phyloP scores from a whole-genome alignment of 2,113 vertebrate species.

The Cavia porcellus region DNA sequence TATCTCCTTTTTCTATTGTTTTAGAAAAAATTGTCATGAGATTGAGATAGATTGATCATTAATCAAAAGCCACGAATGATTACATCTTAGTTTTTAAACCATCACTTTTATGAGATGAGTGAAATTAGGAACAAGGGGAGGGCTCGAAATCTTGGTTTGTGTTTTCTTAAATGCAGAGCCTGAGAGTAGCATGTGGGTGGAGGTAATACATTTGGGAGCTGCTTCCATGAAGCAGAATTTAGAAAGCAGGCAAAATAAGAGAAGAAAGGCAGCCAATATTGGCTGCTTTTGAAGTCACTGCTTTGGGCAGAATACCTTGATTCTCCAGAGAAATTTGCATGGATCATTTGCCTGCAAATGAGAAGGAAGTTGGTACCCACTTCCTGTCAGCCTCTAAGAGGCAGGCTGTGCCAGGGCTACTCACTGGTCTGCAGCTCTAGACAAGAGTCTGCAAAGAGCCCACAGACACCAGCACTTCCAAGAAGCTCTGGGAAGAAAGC shows the following conservation, averaged over 20 bases:
- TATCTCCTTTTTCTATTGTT: neutral
- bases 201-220: neutral
- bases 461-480: neutral
- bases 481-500: neutral
- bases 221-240: neutral
- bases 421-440: neutral
- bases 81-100: neutral
- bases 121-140: neutral
- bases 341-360: neutral
- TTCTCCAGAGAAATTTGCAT: neutral
- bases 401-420: accelerated
- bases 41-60: neutral
- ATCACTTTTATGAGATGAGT: neutral
- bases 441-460: neutral
- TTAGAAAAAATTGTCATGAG: neutral
- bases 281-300: no score
- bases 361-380: neutral
- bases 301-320: neutral
- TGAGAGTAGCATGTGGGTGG: accelerated
- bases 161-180: neutral
- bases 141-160: neutral
- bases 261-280: neutral
- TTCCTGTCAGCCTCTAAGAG: neutral
- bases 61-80: neutral
- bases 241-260: neutral